Evolutionary conservation across 2,888 invertebrate genomes (phyloP), one percentile per base, ranked within the genome.

Genomic region (Rhabditoides inermis): DNA sequence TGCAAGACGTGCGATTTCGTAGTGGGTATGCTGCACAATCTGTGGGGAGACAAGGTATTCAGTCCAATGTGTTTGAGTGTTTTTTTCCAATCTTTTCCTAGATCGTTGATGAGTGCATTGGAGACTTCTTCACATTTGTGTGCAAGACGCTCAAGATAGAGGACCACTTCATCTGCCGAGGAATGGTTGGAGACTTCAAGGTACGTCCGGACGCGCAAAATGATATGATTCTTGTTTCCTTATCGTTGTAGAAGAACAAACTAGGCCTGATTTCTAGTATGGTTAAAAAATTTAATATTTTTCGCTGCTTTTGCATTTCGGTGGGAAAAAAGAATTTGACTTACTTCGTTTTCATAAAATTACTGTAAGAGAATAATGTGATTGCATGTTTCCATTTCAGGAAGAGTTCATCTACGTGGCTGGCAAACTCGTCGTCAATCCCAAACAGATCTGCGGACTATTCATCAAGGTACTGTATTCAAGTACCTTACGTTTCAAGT

Each of bases 331-430:
- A 44, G 7, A 18, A 18, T 44, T 26, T 10, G 12, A 18, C 12
- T 15, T 44, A 12, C 12, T 23, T 22, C 12, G 6, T 44, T 10
- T 6, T 15, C 39, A 40, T 47, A 20, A 22, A 20, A 44, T 2
- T 26, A 4, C 12, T 28, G 15, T 18, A 23, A 15, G 5, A 35
- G 32, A 41, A 4, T n/a, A 7, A 7, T 10, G 41, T 23, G 7
- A 23, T 18, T 10, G 15, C 44, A 12, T 51, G 4, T 26, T 27
- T 23, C 20, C n/a, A 32, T 50, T 62, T 45, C 47, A 68, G 60
- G 68, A 67, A n/a, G 70, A 69, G 42, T 63, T 67, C 46, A 56
- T 69, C 32, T 72, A 62, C 37, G 66, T 72, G 6, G 15, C 66
- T 37, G 62, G 62, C n/a, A 53, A 68, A 44, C 57, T 72, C 25